A percentile compares a stretch with the other conserved stretches of the same genome.
These are phyloP conservation scores for Microcebus griseorufus DNA, from an alignment of 2,113 vertebrate genomes.

Conservation along the genomic window DNA sequence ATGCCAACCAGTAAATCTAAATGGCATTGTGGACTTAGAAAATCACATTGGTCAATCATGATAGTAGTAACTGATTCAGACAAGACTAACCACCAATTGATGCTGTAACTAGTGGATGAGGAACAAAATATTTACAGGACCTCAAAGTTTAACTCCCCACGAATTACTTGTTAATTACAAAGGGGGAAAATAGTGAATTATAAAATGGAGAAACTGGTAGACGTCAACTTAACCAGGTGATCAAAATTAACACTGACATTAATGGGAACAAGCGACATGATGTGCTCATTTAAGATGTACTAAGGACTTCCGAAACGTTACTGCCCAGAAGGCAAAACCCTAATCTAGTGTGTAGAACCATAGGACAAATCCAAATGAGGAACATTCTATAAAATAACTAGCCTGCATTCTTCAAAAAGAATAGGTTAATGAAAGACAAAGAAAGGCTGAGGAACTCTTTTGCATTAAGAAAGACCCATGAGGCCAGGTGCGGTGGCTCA, in stretches of 20 bases:
- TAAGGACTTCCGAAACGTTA: background rate
- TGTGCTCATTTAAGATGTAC: background rate
- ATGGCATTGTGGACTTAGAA: background rate
- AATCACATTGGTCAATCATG: background rate
- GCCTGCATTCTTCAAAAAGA: background rate
- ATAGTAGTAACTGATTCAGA: background rate
- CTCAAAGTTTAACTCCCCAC: background rate
- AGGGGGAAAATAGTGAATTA: background rate
- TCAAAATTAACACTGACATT: background rate
- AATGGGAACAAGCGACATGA: background rate
- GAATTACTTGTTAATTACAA: constrained; percentile 11
- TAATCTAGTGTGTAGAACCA: background rate
- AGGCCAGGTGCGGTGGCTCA: too few relatives aligned
- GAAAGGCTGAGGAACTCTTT: background rate
- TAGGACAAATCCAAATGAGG: background rate
- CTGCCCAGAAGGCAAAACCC: background rate
- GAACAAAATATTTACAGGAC: constrained; percentile 14
- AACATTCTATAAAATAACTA: background rate
- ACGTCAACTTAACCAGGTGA: background rate
- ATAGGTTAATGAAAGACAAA: background rate
- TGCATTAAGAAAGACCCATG: background rate
- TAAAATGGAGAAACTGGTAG: background rate
- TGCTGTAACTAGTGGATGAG: background rate
- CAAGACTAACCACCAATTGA: background rate
- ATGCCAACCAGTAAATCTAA: background rate